Base-by-base conservation (phyloP, 2,888 invertebrate genomes). In the Raillietiella orientalis region DNA sequence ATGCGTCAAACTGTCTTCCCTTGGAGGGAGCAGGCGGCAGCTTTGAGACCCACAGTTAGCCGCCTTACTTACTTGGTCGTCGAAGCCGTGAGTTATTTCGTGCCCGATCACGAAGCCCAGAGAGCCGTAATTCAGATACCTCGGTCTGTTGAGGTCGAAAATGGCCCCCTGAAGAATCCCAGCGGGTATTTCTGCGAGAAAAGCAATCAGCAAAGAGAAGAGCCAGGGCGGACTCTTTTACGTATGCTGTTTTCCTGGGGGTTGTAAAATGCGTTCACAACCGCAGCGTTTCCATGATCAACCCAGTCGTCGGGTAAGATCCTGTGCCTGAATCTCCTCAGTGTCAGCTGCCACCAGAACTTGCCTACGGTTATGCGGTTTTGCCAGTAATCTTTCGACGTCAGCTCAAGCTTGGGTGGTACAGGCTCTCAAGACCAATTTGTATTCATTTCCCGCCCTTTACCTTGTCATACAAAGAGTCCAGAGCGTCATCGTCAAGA, bases 101-200 rank as follows among this genome's bases (percentile, higher is more conserved):
- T 79, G 79, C 1, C 77, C 77, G 38, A 79, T 77, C 3, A 79
- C 71, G 39, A 70, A 74, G 3, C 79, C 79, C 32, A 82, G 77
- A 3, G 72, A 71, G 12, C 75, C 77, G 37, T 71, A 79, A 45
- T 79, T 79, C 69, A 79, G 69, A 44, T 77, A 84, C 34, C 64
- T 63, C 1, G 82, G 82, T 13, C 82, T 63, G 24, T 70, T 63
- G 27, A 71, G 69, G 28, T 63, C 66, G 52, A 79, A 84, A 58
- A 82, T 82, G 2, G 67, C 63, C 2, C 77, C 79, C 55, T 82
- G 82, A 2, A 84, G 54, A 33, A 82, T 79, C 33, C 79, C 82
- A 35, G 82, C 82, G 0, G 82, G 79, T 48, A 82, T 77, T 49
- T 77, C 79, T 50, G 36, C 30, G 42, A 37, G 10, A 16, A 26